phyloP scores from a whole-genome alignment of 2,888 invertebrate genomes.

The Trichacis sp. region DNA sequence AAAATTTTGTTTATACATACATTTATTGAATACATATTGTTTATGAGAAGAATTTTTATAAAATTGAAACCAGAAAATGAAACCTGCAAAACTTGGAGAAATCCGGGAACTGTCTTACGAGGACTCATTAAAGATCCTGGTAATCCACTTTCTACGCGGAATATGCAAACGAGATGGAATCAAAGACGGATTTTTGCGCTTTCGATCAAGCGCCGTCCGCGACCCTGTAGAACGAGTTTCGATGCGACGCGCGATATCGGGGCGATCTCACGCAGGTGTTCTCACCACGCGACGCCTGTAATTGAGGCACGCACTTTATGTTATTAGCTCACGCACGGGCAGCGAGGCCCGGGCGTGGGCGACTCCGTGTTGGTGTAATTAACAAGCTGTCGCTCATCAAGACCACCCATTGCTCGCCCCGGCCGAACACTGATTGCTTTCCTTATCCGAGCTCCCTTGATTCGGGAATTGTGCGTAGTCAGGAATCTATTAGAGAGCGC shows the following conservation, averaged over 20 bases:
- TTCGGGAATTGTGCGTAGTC: slow-evolving; percentile 1
- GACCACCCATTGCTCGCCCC: slow-evolving; percentile 34
- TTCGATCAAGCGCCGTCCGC: not conserved
- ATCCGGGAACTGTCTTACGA: too few species aligned
- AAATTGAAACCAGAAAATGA: too few species aligned
- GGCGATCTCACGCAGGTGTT: slow-evolving; percentile 43
- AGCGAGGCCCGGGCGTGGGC: slow-evolving; percentile 10
- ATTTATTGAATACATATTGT: too few species aligned
- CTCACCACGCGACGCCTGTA: slow-evolving; percentile 37
- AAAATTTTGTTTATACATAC: too few species aligned
- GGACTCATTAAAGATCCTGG: not conserved
- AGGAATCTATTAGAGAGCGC: not conserved
- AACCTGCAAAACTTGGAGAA: too few species aligned
- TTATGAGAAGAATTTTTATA: too few species aligned
- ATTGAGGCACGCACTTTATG: slow-evolving; percentile 33
- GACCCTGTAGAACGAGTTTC: slow-evolving; percentile 1
- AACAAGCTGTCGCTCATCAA: slow-evolving; percentile 39
- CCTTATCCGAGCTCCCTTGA: slow-evolving; percentile 1
- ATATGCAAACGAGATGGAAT: slow-evolving; percentile 10
- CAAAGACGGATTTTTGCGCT: not conserved
- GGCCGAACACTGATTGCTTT: slow-evolving; percentile 32
- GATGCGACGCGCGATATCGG: slow-evolving; percentile 34
- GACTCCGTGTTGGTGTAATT: slow-evolving; percentile 28
- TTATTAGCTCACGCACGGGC: slow-evolving; percentile 23
- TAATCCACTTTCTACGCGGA: slow-evolving; percentile 12